These are phyloP conservation scores for Tachuris rubrigastra DNA, from an alignment of 2,113 vertebrate genomes.

Conservation along the genomic window DNA sequence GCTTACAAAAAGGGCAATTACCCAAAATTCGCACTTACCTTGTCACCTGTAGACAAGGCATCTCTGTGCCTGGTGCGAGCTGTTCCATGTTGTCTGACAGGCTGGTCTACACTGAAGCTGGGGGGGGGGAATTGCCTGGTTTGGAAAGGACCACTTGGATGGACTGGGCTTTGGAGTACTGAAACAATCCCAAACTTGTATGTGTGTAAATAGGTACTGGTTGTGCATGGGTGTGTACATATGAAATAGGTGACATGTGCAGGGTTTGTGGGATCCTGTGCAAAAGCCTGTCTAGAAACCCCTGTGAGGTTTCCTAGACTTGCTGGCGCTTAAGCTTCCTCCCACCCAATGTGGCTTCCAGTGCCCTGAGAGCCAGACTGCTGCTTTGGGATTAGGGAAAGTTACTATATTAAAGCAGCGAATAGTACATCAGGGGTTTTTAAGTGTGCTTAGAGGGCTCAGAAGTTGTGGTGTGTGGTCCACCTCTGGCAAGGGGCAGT, in stretches of 20 bases:
- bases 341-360: too few relatives aligned
- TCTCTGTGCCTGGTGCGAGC: accelerated
- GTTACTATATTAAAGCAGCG: accelerated
- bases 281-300: background rate
- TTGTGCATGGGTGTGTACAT: background rate
- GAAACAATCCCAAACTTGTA: accelerated
- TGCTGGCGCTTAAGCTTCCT: background rate
- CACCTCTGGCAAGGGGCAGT: background rate
- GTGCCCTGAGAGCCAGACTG: too few relatives aligned
- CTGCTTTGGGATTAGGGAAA: background rate
- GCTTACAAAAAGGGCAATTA: background rate
- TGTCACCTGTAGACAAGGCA: background rate
- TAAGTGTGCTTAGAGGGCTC: background rate
- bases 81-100: background rate
- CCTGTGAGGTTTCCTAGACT: background rate
- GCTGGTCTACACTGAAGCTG: accelerated
- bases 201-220: background rate
- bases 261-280: background rate
- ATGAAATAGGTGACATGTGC: accelerated
- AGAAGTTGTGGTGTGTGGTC: background rate
- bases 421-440: background rate
- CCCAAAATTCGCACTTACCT: background rate
- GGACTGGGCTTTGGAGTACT: accelerated
- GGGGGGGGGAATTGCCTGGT: background rate
- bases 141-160: accelerated